Base-by-base conservation (phyloP, 2,888 invertebrate genomes). In the Ramazzottius varieornatus region DNA sequence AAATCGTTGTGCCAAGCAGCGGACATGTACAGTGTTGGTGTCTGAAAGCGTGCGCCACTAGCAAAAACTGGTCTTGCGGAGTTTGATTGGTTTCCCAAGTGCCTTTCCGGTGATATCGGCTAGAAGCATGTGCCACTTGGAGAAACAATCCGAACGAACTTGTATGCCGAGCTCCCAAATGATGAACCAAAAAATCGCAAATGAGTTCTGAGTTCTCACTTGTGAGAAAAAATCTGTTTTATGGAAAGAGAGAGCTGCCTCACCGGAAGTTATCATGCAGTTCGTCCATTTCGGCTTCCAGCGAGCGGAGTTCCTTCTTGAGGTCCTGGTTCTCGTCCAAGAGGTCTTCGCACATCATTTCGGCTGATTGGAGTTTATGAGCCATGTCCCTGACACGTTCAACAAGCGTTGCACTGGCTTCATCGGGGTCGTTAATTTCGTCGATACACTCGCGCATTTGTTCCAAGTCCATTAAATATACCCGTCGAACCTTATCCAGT, bases 241-340 rank as follows among this genome's bases (percentile, higher is more conserved):
- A n/a, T 1, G 16, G 24, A 20, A 40, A 16, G 65, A 40, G 74
- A 84, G 81, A 86, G 83, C n/a, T n/a, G n/a, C n/a, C n/a, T n/a
- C n/a, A n/a, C n/a, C n/a, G n/a, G 76, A 90, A 91, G 74, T 87
- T 89, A 74, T 96, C 96, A 75, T 96, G 94, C 84, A 98, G 86
- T 78, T 98, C 98, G 73, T 98, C 96, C 78, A 98, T 92, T 79
- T 98, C 98, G 69, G 90, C 87, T 74, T 93, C 93, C 72, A 96
- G 81, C 72, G 92, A 91, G 40, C 86, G 80, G 65, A 94, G 82
- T 76, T 96, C 94, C 70, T 87, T 86, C 74, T 91, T 89, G 79
- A 92, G 86, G 70, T 88, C 86, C 73, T 90, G 88, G 77, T 93
- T 94, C 77, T 94, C 93, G 72, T 93, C 92, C 86, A 90, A 88